Evolutionary conservation across 2,888 invertebrate genomes (phyloP).

Genomic region (Trilocha varians): DNA sequence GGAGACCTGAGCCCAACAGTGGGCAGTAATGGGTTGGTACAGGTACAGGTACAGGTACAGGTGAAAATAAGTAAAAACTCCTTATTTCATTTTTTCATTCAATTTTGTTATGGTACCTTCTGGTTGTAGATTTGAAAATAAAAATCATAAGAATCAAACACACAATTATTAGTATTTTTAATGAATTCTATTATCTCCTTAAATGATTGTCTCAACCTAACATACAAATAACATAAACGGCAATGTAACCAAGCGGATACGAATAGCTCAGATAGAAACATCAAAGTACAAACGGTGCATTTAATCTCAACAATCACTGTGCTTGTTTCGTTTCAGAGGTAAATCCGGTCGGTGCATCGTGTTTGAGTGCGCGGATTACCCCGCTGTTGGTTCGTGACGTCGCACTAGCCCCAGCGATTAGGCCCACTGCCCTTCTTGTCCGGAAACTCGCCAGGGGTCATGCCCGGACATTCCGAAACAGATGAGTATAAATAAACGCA

Average conservation of each 20-base stretch:
- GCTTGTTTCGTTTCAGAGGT: slow-evolving; percentile 56
- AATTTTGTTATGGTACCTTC: too few species aligned
- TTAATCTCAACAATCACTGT: slow-evolving; percentile 62
- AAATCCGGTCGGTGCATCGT: slow-evolving; percentile 34
- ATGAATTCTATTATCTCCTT: too few species aligned
- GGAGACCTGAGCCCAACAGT: too few species aligned
- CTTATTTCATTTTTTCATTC: too few species aligned
- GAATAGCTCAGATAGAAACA: slow-evolving; percentile 8
- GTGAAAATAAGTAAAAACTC: too few species aligned
- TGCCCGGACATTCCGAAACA: slow-evolving; percentile 32
- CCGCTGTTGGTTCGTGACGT: slow-evolving; percentile 51
- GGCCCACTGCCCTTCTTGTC: slow-evolving; percentile 49
- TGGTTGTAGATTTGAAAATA: too few species aligned
- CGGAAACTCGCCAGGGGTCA: slow-evolving; percentile 34
- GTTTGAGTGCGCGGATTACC: slow-evolving; percentile 40
- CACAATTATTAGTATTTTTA: too few species aligned
- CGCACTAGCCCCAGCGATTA: slow-evolving; percentile 58
- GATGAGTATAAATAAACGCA: slow-evolving; percentile 45
- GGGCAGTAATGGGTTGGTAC: too few species aligned
- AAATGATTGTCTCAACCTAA: too few species aligned
- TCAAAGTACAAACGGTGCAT: slow-evolving; percentile 27
- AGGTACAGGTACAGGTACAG: too few species aligned
- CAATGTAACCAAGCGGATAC: not conserved
- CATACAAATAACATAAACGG: not conserved
- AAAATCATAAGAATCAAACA: too few species aligned